Evolutionary conservation across 2,113 vertebrate genomes (phyloP).

Genomic region (Zeus faber): DNA sequence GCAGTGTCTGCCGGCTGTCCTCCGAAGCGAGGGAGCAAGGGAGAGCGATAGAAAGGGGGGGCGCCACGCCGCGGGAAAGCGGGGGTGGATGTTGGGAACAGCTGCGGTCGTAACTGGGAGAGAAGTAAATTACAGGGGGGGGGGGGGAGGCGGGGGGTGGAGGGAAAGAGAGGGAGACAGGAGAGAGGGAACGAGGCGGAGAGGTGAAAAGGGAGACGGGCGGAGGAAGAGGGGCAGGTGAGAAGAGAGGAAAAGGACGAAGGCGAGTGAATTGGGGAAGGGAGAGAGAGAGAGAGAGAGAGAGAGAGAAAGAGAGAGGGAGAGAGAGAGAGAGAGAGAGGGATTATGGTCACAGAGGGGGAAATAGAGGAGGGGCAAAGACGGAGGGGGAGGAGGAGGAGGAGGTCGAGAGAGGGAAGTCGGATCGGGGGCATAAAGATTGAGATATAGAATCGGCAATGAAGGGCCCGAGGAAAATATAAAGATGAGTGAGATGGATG

Average conservation of each 20-base stretch:
- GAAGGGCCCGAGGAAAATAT: too few species aligned
- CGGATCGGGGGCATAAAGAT: too few species aligned
- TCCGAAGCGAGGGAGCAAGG: conserved; percentile 73
- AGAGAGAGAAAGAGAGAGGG: background rate
- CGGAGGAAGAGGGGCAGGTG: conserved; percentile 1
- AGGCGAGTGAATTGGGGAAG: background rate
- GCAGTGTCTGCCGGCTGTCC: conserved; percentile 79
- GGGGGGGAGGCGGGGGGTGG: conserved; percentile 2
- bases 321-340: conserved; percentile 1
- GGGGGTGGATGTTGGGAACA: conserved; percentile 76
- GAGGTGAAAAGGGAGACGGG: background rate
- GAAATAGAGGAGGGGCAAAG: background rate
- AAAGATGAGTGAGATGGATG: background rate
- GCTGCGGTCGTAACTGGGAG: conserved; percentile 77
- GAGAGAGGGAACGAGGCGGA: conserved; percentile 2
- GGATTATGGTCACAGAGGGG: too few species aligned
- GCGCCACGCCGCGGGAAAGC: conserved; percentile 69
- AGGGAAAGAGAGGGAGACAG: conserved; percentile 13
- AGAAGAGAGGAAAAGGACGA: background rate
- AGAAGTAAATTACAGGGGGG: conserved; percentile 20
- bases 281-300: background rate
- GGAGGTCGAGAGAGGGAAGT: conserved; percentile 11
- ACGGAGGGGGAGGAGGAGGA: background rate
- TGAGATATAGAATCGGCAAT: too few species aligned
- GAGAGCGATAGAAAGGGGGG: conserved; percentile 74